phyloP scores from a whole-genome alignment of 2,797 vertebrate species.

The Semaprochilodus insignis region DNA sequence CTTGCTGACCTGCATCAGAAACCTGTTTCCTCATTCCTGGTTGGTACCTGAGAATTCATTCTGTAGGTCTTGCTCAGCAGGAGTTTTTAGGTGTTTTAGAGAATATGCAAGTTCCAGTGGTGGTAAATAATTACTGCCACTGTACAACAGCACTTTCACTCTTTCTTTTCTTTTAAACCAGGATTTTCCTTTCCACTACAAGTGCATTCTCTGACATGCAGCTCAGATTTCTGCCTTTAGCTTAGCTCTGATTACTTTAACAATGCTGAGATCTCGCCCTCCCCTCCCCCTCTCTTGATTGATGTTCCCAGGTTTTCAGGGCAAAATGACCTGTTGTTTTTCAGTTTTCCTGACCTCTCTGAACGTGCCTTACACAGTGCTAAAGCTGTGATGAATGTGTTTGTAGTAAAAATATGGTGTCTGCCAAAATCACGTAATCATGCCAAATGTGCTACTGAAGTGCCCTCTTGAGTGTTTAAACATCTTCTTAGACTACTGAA shows the following conservation, averaged over 20 bases:
- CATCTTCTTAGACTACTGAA: background rate
- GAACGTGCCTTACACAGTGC: background rate
- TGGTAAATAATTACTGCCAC: background rate
- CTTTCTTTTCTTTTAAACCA: background rate
- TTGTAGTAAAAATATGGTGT: slow-evolving; percentile 7
- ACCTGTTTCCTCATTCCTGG: slow-evolving; percentile 13
- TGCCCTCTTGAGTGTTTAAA: background rate
- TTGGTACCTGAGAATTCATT: background rate
- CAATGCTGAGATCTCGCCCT: background rate
- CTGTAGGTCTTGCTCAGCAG: background rate
- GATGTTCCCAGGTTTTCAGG: too few species aligned
- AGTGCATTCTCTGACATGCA: background rate
- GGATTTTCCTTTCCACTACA: background rate
- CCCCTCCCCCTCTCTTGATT: background rate
- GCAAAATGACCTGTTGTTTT: too few species aligned
- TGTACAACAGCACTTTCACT: too few species aligned
- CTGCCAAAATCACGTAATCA: slow-evolving; percentile 29
- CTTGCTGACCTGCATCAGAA: background rate
- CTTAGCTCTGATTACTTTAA: background rate
- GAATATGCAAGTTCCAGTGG: background rate
- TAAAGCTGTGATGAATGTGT: slow-evolving; percentile 9
- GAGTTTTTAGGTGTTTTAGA: background rate
- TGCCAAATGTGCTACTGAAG: slow-evolving; percentile 27
- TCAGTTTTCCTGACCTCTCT: too few species aligned
- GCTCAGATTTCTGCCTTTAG: background rate